phyloP scores from a whole-genome alignment of 2,113 vertebrate species.

The Planiliza haematocheilus region DNA sequence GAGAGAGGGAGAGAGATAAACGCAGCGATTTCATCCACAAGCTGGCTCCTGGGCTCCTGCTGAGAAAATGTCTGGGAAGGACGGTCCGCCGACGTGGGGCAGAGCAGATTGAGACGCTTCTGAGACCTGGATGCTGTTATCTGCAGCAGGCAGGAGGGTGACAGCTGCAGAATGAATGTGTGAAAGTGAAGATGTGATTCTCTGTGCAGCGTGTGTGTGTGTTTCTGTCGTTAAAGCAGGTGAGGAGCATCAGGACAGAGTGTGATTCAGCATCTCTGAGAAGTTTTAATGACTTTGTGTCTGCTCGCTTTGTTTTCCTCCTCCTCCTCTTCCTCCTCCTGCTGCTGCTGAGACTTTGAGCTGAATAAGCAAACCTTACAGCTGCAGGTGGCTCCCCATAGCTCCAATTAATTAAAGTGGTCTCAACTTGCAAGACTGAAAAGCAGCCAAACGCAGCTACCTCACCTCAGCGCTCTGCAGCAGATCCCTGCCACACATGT shows the following conservation, averaged over 20 bases:
- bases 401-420: slow-evolving; percentile 29
- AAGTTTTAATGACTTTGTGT: slow-evolving; percentile 42
- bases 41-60: slow-evolving; percentile 2
- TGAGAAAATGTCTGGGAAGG: slow-evolving; percentile 45
- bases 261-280: background rate
- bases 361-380: slow-evolving; percentile 37
- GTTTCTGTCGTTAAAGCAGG: background rate
- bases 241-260: slow-evolving; percentile 2
- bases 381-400: background rate
- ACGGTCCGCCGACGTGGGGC: background rate
- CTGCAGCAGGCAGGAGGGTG: background rate
- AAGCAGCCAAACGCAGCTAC: background rate
- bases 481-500: too few relatives aligned
- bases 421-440: slow-evolving; percentile 13
- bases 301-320: slow-evolving; percentile 24
- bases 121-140: background rate
- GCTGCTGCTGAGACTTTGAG: slow-evolving; percentile 39
- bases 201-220: background rate
- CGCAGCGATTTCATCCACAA: too few relatives aligned
- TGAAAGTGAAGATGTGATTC: background rate
- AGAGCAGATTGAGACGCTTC: slow-evolving; percentile 29
- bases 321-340: slow-evolving; percentile 13
- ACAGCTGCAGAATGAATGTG: slow-evolving; percentile 15
- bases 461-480: background rate
- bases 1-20: too few relatives aligned